These are phyloP conservation scores for Lepidurus couesii DNA, from an alignment of 1,140 invertebrate species.

Conservation along the genomic window DNA sequence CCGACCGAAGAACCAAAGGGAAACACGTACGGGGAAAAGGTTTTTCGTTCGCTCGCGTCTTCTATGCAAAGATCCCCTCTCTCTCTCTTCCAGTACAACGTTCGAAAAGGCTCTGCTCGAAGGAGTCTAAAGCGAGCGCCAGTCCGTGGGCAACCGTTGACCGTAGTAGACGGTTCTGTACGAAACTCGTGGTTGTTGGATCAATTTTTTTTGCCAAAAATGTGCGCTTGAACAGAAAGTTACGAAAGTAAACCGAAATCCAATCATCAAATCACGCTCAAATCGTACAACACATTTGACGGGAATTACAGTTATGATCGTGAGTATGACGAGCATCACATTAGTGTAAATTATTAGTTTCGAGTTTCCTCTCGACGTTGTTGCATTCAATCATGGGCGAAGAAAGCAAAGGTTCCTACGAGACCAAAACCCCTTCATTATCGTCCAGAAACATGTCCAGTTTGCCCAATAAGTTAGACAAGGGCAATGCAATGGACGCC, in stretches of 20 bases:
- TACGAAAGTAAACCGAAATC: neutral
- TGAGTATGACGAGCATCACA: no score
- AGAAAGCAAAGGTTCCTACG: neutral
- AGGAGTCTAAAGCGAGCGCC: neutral
- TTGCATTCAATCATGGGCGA: neutral
- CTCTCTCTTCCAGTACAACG: neutral
- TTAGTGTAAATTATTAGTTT: no score
- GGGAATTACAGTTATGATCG: no score
- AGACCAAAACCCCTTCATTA: neutral
- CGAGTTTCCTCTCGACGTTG: no score
- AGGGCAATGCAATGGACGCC: neutral
- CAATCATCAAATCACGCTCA: neutral
- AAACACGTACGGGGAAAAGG: neutral
- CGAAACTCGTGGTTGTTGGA: neutral
- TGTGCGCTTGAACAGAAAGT: neutral
- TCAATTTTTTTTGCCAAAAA: neutral
- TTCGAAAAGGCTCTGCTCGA: neutral
- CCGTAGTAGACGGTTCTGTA: neutral
- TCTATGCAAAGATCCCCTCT: neutral
- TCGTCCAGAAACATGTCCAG: neutral
- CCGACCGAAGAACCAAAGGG: neutral
- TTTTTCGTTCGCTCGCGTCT: neutral
- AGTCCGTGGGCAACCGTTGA: constrained; percentile 2
- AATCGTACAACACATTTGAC: no score
- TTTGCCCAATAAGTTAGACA: constrained; percentile 6